Conservation (phyloP, 2,797 vertebrate genomes). For the Bradypodion ventrale region DNA sequence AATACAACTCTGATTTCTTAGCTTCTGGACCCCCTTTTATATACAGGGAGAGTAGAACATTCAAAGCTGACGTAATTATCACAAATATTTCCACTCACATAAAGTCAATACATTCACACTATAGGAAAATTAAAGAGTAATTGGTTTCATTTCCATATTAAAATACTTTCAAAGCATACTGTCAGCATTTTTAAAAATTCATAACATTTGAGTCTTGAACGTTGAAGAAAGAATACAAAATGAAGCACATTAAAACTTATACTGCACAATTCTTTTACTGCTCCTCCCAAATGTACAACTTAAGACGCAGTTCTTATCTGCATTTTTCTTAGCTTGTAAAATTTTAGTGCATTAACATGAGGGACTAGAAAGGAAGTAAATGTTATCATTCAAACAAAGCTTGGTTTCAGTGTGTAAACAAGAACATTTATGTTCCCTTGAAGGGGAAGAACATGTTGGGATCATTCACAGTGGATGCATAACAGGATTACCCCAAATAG, state of each 20-base stretch:
- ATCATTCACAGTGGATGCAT: not conserved
- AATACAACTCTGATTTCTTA: not conserved
- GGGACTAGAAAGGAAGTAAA: not conserved
- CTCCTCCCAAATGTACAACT: not conserved
- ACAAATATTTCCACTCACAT: not conserved
- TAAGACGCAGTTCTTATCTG: not conserved
- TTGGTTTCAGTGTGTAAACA: not conserved
- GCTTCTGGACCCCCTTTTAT: not conserved
- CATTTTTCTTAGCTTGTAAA: not conserved
- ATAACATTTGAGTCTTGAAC: constrained; percentile 10
- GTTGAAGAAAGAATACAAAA: constrained; percentile 13
- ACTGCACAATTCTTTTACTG: not conserved
- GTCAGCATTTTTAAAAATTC: constrained; percentile 35
- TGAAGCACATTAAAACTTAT: not conserved
- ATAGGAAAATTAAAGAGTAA: constrained; percentile 32
- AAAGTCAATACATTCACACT: constrained; percentile 27
- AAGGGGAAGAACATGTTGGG: not conserved
- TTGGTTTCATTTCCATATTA: constrained; percentile 36
- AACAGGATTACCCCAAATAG: not conserved
- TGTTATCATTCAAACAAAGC: not conserved
- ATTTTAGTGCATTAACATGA: not conserved
- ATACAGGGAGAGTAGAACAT: not conserved
- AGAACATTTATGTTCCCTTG: not conserved
- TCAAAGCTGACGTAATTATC: constrained; percentile 1
- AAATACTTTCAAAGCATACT: constrained; percentile 27